Evolutionary conservation across 2,113 vertebrate genomes (phyloP).

Genomic region (Castor canadensis): DNA sequence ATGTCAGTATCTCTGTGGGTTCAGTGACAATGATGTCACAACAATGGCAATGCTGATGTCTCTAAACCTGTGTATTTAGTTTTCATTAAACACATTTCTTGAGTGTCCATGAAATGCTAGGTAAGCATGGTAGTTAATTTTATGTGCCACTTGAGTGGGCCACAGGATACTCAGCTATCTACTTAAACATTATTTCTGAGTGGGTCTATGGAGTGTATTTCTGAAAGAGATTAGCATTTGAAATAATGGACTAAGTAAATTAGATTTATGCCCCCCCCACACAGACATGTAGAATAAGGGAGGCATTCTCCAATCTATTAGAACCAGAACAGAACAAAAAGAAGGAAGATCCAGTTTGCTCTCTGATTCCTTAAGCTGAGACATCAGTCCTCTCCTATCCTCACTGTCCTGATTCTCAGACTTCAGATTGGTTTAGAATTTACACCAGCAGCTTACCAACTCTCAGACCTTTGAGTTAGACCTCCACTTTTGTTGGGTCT

Average conservation of each 20-base stretch:
- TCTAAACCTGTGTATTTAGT: not conserved
- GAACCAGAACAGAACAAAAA: not conserved
- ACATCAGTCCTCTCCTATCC: not conserved
- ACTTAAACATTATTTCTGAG: not conserved
- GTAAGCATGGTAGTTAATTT: not conserved
- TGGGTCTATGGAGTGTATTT: not conserved
- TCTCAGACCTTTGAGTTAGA: not conserved
- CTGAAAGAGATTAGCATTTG: not conserved
- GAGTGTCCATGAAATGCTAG: not conserved
- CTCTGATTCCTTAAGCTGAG: not conserved
- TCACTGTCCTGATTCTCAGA: not conserved
- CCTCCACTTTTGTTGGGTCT: not conserved
- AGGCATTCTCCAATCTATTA: not conserved
- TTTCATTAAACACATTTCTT: slow-evolving; percentile 7
- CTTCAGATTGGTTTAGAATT: not conserved
- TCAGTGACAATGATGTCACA: not conserved
- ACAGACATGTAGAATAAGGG: not conserved
- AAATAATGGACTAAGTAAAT: not conserved
- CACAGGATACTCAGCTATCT: not conserved
- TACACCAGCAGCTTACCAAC: not conserved
- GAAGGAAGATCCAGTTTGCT: not conserved
- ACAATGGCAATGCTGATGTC: not conserved
- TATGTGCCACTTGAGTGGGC: not conserved
- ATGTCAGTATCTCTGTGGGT: not conserved
- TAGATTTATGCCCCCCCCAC: not conserved